Conservation (phyloP, 1,140 invertebrate species). For the Probaryconus sp. region DNA sequence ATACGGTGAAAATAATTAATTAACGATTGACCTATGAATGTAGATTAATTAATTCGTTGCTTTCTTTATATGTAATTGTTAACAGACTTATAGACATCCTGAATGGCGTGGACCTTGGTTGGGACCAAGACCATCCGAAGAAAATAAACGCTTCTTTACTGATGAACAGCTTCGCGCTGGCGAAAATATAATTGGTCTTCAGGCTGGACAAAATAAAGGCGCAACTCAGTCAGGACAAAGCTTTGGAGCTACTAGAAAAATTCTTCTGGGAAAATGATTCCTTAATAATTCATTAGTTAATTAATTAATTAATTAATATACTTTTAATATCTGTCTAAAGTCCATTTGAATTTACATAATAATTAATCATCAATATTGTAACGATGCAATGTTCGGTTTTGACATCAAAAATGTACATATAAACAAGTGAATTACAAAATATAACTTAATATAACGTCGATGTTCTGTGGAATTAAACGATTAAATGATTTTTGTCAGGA, state of each 20-base stretch:
- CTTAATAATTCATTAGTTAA: too few relatives aligned
- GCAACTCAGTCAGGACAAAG: conserved; percentile 95
- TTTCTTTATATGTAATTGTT: conserved; percentile 27
- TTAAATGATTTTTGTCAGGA: conserved; percentile 61
- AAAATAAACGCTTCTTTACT: conserved; percentile 94
- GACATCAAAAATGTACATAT: too few relatives aligned
- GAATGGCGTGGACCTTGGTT: conserved; percentile 93
- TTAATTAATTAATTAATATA: too few relatives aligned
- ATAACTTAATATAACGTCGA: too few relatives aligned
- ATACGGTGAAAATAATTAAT: too few relatives aligned
- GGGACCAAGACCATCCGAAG: conserved; percentile 93
- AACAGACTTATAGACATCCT: conserved; percentile 90
- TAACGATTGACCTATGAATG: too few relatives aligned
- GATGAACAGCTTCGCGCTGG: conserved; percentile 95
- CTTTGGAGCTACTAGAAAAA: conserved; percentile 94
- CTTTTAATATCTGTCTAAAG: too few relatives aligned
- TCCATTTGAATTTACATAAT: too few relatives aligned
- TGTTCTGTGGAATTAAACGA: too few relatives aligned
- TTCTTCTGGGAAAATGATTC: conserved; percentile 93
- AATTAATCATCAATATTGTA: too few relatives aligned
- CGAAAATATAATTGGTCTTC: conserved; percentile 93
- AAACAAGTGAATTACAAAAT: too few relatives aligned
- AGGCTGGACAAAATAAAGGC: conserved; percentile 97
- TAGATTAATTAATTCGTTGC: neutral
- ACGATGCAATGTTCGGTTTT: too few relatives aligned